phyloP scores from a whole-genome alignment of 1,140 invertebrate species.

The Drosophila setifemur region DNA sequence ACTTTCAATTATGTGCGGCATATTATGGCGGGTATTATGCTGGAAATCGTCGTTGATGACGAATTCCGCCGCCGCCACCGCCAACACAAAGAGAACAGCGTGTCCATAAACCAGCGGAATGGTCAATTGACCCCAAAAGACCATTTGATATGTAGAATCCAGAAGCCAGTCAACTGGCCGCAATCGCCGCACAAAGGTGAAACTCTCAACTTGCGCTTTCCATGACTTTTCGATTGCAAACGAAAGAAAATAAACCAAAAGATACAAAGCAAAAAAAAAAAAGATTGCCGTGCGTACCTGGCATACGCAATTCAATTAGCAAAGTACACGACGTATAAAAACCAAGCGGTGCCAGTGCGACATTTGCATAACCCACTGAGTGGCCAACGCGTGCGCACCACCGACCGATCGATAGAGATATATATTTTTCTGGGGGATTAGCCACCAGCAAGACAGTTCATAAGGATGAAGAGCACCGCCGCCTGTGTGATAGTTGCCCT shows the following conservation, averaged over 20 bases:
- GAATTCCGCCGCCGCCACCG: constrained; percentile 5
- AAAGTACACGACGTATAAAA: constrained; percentile 81
- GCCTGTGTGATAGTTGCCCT: constrained; percentile 50
- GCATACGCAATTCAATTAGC: constrained; percentile 78
- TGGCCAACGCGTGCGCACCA: constrained; percentile 70
- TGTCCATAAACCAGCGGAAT: constrained; percentile 53
- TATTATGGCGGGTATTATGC: constrained; percentile 39
- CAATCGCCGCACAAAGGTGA: constrained; percentile 36
- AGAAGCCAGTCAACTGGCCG: background rate
- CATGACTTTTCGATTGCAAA: constrained; percentile 49
- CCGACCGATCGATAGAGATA: constrained; percentile 19
- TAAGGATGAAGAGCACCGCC: constrained; percentile 60
- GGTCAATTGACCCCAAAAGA: constrained; percentile 36
- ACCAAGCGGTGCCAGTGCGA: constrained; percentile 55
- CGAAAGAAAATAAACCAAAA: constrained; percentile 39
- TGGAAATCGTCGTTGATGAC: constrained; percentile 45
- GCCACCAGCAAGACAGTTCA: background rate
- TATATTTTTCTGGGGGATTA: constrained; percentile 3
- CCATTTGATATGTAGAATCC: constrained; percentile 15
- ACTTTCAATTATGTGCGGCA: constrained; percentile 73
- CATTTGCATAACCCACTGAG: constrained; percentile 81
- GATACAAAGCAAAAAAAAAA: constrained; percentile 39
- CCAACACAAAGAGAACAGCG: constrained; percentile 6
- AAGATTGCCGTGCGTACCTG: constrained; percentile 38
- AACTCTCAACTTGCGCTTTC: constrained; percentile 76